Evolutionary conservation across 2,113 vertebrate genomes (phyloP).

Genomic region (Myrmophylax atrothorax): DNA sequence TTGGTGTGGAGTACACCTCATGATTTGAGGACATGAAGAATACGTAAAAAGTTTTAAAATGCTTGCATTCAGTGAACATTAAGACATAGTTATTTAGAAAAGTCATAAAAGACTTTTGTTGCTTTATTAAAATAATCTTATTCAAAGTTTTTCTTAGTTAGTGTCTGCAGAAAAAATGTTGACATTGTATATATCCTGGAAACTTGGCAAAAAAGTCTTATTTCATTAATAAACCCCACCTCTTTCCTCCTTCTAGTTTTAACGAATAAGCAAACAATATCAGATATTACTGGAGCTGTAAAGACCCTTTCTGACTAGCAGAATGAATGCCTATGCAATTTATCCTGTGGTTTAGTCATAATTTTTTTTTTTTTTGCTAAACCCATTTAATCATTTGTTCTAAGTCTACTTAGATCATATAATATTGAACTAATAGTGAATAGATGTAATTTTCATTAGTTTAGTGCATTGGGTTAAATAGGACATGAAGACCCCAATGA

Average conservation of each 20-base stretch:
- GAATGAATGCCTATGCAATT: background rate
- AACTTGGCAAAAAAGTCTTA: background rate
- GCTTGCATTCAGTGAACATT: background rate
- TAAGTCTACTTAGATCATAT: background rate
- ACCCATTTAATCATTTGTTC: background rate
- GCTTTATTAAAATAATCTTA: background rate
- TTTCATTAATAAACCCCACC: background rate
- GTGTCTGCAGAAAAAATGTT: background rate
- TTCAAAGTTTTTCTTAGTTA: background rate
- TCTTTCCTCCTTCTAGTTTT: background rate
- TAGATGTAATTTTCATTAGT: background rate
- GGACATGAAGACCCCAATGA: background rate
- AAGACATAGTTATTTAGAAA: background rate
- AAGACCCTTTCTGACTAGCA: background rate
- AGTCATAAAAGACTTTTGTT: background rate
- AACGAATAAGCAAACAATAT: background rate
- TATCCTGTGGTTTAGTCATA: background rate
- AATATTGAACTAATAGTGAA: background rate
- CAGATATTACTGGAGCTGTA: background rate
- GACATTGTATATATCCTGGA: background rate
- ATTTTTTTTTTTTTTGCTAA: background rate
- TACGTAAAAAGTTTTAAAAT: background rate
- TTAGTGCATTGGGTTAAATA: background rate
- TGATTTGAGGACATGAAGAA: background rate
- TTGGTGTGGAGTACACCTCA: background rate